Conservation (phyloP, 2,113 vertebrate genomes). For the Peucedramus taeniatus region DNA sequence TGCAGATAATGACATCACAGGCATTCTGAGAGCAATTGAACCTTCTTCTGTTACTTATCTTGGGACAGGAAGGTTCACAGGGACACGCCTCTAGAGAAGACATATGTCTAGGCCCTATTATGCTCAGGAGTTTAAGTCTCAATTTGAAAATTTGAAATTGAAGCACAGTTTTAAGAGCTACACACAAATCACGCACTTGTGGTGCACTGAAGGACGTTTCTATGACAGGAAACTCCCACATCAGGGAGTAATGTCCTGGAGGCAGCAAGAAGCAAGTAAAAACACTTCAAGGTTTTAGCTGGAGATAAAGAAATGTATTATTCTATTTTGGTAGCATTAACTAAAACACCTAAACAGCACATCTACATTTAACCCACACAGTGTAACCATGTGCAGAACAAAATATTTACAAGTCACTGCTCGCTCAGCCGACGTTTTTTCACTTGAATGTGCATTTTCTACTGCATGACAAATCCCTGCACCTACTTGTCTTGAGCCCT, state of each 20-base stretch:
- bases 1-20: rapidly evolving
- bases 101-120: background rate
- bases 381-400: background rate
- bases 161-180: background rate
- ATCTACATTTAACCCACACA: background rate
- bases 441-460: background rate
- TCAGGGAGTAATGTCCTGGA: background rate
- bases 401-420: background rate
- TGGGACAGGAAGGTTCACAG: background rate
- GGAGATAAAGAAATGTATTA: background rate
- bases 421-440: background rate
- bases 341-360: background rate
- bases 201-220: background rate
- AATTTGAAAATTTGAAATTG: background rate
- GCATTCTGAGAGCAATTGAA: background rate
- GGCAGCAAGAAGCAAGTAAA: background rate
- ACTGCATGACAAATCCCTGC: background rate
- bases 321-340: background rate
- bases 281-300: background rate
- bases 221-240: background rate
- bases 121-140: background rate
- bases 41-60: background rate
- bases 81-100: background rate
- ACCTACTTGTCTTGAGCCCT: background rate
- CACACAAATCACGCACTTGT: background rate